A percentile compares a stretch with the other conserved stretches of the same genome.
Evolutionary conservation across 1,140 invertebrate genomes (phyloP).

Genomic region (Battus philenor): DNA sequence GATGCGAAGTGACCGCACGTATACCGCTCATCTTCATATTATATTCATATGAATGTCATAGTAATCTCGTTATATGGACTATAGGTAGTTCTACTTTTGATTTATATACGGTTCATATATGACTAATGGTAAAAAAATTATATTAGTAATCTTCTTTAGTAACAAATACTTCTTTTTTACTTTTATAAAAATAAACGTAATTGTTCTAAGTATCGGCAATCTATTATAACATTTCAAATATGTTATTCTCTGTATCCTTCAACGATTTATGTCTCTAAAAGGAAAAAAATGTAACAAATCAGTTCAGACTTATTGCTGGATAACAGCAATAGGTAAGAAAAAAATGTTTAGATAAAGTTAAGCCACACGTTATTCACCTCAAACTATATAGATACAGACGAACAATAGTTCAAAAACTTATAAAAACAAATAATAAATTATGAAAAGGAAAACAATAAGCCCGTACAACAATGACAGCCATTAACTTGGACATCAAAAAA

Average conservation of each 20-base stretch:
- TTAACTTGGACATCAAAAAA: conserved; percentile 48
- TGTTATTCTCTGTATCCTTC: too few relatives aligned
- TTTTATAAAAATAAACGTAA: too few relatives aligned
- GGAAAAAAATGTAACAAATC: background rate
- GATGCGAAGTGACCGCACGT: conserved; percentile 17
- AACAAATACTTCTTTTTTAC: too few relatives aligned
- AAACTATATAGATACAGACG: conserved; percentile 17
- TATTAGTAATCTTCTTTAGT: too few relatives aligned
- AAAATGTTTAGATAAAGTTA: too few relatives aligned
- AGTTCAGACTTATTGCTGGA: background rate
- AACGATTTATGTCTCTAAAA: too few relatives aligned
- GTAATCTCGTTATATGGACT: conserved; percentile 19
- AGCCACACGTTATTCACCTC: conserved; percentile 9
- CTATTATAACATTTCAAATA: too few relatives aligned
- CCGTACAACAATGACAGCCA: conserved; percentile 48
- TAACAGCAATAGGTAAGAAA: too few relatives aligned
- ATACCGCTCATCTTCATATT: conserved; percentile 18
- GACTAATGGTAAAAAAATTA: too few relatives aligned
- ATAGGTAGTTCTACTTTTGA: too few relatives aligned
- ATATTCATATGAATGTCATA: conserved; percentile 18
- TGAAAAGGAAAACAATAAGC: conserved; percentile 52
- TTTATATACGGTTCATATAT: too few relatives aligned
- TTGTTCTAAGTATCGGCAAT: too few relatives aligned
- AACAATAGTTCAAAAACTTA: conserved; percentile 52
- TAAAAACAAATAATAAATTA: conserved; percentile 57